Conservation (phyloP, 2,113 vertebrate species). For the Danio rerio region DNA sequence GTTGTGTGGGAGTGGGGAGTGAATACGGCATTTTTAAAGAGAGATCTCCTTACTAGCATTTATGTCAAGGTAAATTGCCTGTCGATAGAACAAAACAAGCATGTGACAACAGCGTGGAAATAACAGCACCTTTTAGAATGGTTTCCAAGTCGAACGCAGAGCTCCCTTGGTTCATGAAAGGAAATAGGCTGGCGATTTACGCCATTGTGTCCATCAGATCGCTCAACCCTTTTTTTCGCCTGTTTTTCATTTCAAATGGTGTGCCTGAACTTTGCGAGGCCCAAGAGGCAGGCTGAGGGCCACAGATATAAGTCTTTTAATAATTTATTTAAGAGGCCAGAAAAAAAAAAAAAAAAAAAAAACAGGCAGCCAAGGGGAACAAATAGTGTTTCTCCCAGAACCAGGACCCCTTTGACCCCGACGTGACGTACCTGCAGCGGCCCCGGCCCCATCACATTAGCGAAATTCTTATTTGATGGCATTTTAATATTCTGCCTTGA, state of each 20-base stretch:
- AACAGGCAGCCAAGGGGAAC: slow-evolving; percentile 97
- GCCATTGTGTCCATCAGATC: slow-evolving; percentile 54
- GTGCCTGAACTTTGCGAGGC: slow-evolving; percentile 87
- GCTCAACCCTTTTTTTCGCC: slow-evolving; percentile 57
- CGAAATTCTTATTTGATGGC: slow-evolving; percentile 99
- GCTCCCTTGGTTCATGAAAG: slow-evolving; percentile 41
- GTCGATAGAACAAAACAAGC: slow-evolving; percentile 36
- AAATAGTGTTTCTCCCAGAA: slow-evolving; percentile 99
- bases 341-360: slow-evolving; percentile 75
- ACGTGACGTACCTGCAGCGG: slow-evolving; percentile 89
- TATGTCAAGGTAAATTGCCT: slow-evolving; percentile 35
- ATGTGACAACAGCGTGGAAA: background rate
- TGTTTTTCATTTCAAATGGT: slow-evolving; percentile 76
- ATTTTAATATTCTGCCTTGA: slow-evolving; percentile 99
- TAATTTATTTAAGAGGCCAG: slow-evolving; percentile 92
- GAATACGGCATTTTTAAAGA: background rate
- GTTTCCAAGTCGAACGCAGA: slow-evolving; percentile 37
- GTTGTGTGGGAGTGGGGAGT: slow-evolving; percentile 43
- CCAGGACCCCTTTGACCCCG: slow-evolving; percentile 84
- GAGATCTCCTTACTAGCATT: slow-evolving; percentile 10
- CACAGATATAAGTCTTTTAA: slow-evolving; percentile 95
- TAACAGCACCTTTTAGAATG: background rate
- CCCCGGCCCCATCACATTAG: slow-evolving; percentile 96
- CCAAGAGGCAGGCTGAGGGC: slow-evolving; percentile 80
- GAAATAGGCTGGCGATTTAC: slow-evolving; percentile 60